Percentiles rank a stretch among this genome's conserved stretches.
Evolutionary conservation across 1,140 invertebrate genomes (phyloP).

Genomic region (Trissolcus basalis): DNA sequence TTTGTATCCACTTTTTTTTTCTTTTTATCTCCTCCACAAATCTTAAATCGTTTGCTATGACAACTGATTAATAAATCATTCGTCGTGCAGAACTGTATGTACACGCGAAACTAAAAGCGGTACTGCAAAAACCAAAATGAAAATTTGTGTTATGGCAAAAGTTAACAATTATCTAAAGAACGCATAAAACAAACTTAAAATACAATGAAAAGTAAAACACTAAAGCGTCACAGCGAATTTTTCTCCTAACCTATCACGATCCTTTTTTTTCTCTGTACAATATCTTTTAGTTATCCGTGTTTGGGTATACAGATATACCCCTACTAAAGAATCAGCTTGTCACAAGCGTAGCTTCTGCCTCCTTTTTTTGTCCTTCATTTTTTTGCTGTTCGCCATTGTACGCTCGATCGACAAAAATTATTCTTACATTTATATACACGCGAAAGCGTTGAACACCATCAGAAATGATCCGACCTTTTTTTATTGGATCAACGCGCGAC

Average conservation of each 20-base stretch:
- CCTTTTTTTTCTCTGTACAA: constrained; percentile 39
- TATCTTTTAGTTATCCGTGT: constrained; percentile 17
- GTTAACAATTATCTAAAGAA: no score
- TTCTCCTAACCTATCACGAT: constrained; percentile 23
- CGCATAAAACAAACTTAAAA: no score
- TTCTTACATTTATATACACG: constrained; percentile 56
- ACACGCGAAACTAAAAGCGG: not conserved
- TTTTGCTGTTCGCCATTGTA: constrained; percentile 63
- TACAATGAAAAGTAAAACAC: no score
- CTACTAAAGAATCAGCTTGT: constrained; percentile 45
- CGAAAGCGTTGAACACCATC: constrained; percentile 56
- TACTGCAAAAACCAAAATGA: no score
- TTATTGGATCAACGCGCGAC: no score
- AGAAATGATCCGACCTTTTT: no score
- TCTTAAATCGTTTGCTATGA: constrained; percentile 23
- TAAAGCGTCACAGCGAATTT: constrained; percentile 52
- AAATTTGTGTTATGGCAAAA: no score
- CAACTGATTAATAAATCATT: constrained; percentile 50
- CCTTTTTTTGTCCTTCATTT: constrained; percentile 24
- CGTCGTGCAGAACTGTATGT: not conserved
- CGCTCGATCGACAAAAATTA: constrained; percentile 61
- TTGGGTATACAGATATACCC: no score
- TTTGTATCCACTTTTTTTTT: constrained; percentile 21
- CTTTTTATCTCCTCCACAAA: constrained; percentile 24
- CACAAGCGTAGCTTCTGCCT: constrained; percentile 30